Evolutionary conservation across 2,797 vertebrate species (phyloP).

Genomic region (Eulemur coronatus): DNA sequence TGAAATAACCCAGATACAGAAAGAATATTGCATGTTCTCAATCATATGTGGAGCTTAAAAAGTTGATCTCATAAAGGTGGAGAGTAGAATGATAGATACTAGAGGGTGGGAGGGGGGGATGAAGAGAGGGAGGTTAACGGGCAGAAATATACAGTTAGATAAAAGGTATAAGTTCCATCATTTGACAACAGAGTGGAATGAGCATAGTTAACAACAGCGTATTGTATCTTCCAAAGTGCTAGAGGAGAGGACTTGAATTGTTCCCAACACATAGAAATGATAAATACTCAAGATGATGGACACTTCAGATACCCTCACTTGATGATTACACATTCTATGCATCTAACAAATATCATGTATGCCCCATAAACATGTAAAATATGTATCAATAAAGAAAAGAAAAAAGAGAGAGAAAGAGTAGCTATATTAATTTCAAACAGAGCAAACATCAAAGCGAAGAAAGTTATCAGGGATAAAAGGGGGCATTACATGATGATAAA

Average conservation of each 20-base stretch:
- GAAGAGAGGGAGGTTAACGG: background rate
- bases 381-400: background rate
- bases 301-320: background rate
- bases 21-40: background rate
- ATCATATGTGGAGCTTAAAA: background rate
- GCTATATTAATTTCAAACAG: background rate
- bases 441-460: background rate
- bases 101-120: background rate
- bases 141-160: background rate
- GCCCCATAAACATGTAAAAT: background rate
- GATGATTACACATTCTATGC: background rate
- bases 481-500: background rate
- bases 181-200: background rate
- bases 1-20: background rate
- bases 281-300: background rate
- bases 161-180: background rate
- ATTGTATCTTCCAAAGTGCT: background rate
- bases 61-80: background rate
- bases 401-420: background rate
- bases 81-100: background rate
- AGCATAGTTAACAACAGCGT: background rate
- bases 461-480: background rate
- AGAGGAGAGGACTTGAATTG: background rate
- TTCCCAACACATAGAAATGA: background rate
- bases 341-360: background rate